Conservation (phyloP, 2,888 invertebrate genomes). For the Chloroclystis v-ata region DNA sequence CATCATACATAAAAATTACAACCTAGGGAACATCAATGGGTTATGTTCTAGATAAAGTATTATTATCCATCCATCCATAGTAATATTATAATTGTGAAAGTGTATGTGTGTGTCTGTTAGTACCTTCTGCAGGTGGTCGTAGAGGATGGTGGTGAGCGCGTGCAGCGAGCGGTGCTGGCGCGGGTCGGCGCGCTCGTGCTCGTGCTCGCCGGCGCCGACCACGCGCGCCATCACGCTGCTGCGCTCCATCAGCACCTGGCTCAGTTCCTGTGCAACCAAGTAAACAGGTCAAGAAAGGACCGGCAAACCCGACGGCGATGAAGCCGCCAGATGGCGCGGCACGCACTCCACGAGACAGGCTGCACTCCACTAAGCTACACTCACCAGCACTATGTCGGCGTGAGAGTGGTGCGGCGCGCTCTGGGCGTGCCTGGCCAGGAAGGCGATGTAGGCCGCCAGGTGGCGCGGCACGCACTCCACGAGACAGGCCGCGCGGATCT, state of each 20-base stretch:
- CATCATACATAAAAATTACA: too few species aligned
- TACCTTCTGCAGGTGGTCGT: slow-evolving; percentile 84
- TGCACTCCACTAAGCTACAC: not conserved
- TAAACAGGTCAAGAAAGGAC: not conserved
- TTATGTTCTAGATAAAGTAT: too few species aligned
- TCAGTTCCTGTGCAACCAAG: slow-evolving; percentile 80
- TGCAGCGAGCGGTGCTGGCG: slow-evolving; percentile 81
- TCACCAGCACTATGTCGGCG: slow-evolving; percentile 50
- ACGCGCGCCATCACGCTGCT: slow-evolving; percentile 91
- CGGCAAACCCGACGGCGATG: slow-evolving; percentile 80
- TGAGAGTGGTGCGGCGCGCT: slow-evolving; percentile 25
- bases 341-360: slow-evolving; percentile 87
- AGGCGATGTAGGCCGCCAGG: slow-evolving; percentile 90
- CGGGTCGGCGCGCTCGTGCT: slow-evolving; percentile 22
- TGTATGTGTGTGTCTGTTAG: too few species aligned
- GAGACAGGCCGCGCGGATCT: slow-evolving; percentile 91
- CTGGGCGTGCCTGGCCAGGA: slow-evolving; percentile 86
- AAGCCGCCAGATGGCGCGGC: slow-evolving; percentile 86
- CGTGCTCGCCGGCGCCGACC: slow-evolving; percentile 78
- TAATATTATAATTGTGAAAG: too few species aligned
- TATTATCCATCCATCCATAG: too few species aligned
- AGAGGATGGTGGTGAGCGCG: slow-evolving; percentile 81
- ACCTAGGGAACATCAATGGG: too few species aligned
- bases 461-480: slow-evolving; percentile 92
- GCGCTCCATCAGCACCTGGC: slow-evolving; percentile 93